phyloP scores from a whole-genome alignment of 2,888 invertebrate species.

The Dinocampus coccinellae region DNA sequence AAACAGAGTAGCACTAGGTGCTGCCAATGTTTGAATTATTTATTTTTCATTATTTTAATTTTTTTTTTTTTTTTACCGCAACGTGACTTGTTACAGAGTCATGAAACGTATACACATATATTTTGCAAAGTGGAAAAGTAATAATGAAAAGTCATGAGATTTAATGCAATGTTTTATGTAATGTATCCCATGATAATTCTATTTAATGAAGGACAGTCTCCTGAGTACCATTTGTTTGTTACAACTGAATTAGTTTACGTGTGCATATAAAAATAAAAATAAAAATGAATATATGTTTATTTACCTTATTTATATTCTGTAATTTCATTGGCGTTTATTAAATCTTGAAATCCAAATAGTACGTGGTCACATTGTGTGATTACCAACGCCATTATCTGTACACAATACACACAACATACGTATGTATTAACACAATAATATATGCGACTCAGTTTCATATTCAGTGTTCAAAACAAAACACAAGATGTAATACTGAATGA shows the following conservation, averaged over 20 bases:
- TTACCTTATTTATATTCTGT: not conserved
- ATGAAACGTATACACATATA: not conserved
- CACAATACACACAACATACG: no score
- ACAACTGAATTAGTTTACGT: not conserved
- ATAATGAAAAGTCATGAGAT: not conserved
- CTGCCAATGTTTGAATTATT: not conserved
- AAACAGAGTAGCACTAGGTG: not conserved
- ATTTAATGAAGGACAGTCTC: constrained; percentile 5
- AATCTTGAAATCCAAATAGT: no score
- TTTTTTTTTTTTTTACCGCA: not conserved
- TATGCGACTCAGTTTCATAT: no score
- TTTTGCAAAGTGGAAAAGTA: not conserved
- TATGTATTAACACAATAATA: no score
- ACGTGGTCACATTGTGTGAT: no score
- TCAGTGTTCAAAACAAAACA: no score
- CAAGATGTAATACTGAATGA: no score
- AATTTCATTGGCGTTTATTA: no score
- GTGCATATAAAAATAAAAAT: no score
- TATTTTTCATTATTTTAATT: not conserved
- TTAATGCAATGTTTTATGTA: not conserved
- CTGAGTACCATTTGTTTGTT: not conserved
- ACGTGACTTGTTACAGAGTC: not conserved
- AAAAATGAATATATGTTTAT: not conserved
- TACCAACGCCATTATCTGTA: no score
- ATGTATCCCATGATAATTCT: constrained; percentile 5